Evolutionary conservation across 2,797 vertebrate species (phyloP).

Genomic region (Novumbra hubbsi): DNA sequence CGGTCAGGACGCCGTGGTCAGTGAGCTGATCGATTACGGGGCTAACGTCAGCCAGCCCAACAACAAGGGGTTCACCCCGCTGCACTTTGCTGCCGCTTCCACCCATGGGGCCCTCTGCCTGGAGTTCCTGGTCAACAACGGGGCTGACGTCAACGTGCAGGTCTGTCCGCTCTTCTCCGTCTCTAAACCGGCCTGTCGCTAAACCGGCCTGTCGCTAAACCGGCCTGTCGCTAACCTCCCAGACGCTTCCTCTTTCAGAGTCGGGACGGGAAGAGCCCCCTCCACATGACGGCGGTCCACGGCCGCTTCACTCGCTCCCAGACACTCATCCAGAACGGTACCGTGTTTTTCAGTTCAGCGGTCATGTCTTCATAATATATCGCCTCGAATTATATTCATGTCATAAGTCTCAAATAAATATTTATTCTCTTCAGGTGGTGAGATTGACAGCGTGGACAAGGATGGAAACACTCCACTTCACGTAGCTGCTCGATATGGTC

Average conservation of each 20-base stretch:
- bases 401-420: too few relatives aligned
- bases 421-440: conserved; percentile 76
- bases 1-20: conserved; percentile 92
- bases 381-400: too few relatives aligned
- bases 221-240: too few relatives aligned
- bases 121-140: conserved; percentile 92
- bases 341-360: neutral
- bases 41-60: conserved; percentile 96
- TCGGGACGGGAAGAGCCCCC: conserved; percentile 94
- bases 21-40: conserved; percentile 92
- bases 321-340: conserved; percentile 96
- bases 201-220: neutral
- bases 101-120: conserved; percentile 92
- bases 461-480: conserved; percentile 97
- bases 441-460: conserved; percentile 95
- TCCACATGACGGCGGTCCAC: conserved; percentile 96
- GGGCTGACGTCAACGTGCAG: conserved; percentile 94
- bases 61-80: conserved; percentile 92
- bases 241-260: conserved; percentile 72
- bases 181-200: too few relatives aligned
- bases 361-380: neutral
- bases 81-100: conserved; percentile 95
- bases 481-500: conserved; percentile 90
- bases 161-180: conserved; percentile 55
- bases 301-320: conserved; percentile 94